Percentiles rank a stretch among this genome's conserved stretches.
phyloP scores from a whole-genome alignment of 1,140 invertebrate genomes.

The Aphelinus atriplicis region DNA sequence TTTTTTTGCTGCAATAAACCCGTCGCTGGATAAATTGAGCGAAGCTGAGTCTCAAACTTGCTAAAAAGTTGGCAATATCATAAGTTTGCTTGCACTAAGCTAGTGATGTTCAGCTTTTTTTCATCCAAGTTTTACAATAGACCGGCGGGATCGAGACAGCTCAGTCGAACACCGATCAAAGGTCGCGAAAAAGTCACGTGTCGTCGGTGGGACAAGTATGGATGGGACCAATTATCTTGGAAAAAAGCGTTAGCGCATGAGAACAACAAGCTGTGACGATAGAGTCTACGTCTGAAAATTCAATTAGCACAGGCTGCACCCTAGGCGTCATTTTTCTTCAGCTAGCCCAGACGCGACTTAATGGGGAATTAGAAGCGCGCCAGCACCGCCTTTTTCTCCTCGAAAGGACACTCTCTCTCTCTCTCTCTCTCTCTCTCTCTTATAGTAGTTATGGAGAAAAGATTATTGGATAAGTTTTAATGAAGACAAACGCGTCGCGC shows the following conservation, averaged over 20 bases:
- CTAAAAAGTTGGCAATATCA: too few species aligned
- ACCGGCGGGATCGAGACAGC: too few species aligned
- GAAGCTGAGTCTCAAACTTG: too few species aligned
- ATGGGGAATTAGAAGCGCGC: constrained; percentile 35
- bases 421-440: constrained; percentile 9
- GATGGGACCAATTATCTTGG: too few species aligned
- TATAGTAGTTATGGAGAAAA: constrained; percentile 14
- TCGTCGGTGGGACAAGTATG: too few species aligned
- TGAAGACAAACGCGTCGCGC: constrained; percentile 22
- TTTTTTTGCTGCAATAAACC: too few species aligned
- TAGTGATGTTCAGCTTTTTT: too few species aligned
- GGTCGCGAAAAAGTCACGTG: not conserved
- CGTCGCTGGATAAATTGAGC: too few species aligned
- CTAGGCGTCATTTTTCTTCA: not conserved
- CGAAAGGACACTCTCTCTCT: not conserved
- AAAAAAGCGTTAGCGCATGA: not conserved
- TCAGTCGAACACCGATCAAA: not conserved
- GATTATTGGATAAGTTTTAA: constrained; percentile 32
- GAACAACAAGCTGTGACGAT: not conserved
- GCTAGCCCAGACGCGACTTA: constrained; percentile 3
- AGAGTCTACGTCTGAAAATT: constrained; percentile 2
- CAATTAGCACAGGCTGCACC: not conserved
- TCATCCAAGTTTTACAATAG: too few species aligned
- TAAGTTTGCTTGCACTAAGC: too few species aligned
- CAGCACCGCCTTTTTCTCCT: not conserved